These are phyloP conservation scores for Morone chrysops DNA, from an alignment of 2,113 vertebrate species.

Conservation along the genomic window DNA sequence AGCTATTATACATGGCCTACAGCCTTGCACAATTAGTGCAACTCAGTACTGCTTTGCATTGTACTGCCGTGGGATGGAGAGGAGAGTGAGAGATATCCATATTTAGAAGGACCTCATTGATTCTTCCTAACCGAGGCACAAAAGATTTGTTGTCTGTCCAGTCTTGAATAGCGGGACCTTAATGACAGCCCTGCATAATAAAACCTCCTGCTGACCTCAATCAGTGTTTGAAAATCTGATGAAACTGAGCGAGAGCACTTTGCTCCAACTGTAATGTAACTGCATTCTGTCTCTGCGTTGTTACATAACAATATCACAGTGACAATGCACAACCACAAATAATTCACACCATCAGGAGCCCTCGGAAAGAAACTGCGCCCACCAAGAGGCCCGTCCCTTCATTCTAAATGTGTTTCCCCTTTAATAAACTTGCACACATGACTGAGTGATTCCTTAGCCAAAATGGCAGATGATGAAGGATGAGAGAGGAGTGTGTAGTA, in stretches of 20 bases:
- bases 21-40: constrained; percentile 65
- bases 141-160: constrained; percentile 70
- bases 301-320: constrained; percentile 58
- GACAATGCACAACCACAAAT: constrained; percentile 45
- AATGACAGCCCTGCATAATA: constrained; percentile 50
- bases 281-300: constrained; percentile 1
- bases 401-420: constrained; percentile 52
- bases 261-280: constrained; percentile 20
- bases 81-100: constrained; percentile 62
- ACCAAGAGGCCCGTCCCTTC: constrained; percentile 1
- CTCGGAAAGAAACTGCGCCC: constrained; percentile 22
- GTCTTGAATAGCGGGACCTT: constrained; percentile 57
- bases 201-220: constrained; percentile 53
- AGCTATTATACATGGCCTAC: constrained; percentile 48
- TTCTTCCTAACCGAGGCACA: constrained; percentile 68
- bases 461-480: constrained; percentile 76
- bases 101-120: constrained; percentile 76
- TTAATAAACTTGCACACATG: constrained; percentile 66
- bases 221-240: constrained; percentile 37
- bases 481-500: constrained; percentile 68
- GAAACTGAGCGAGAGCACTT: constrained; percentile 32
- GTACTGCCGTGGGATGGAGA: constrained; percentile 50
- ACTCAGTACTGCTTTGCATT: constrained; percentile 71
- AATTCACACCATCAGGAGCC: constrained; percentile 38
- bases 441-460: constrained; percentile 67